These are phyloP conservation scores for Pangasius larnaudii DNA, from an alignment of 2,797 vertebrate genomes.

Conservation along the genomic window DNA sequence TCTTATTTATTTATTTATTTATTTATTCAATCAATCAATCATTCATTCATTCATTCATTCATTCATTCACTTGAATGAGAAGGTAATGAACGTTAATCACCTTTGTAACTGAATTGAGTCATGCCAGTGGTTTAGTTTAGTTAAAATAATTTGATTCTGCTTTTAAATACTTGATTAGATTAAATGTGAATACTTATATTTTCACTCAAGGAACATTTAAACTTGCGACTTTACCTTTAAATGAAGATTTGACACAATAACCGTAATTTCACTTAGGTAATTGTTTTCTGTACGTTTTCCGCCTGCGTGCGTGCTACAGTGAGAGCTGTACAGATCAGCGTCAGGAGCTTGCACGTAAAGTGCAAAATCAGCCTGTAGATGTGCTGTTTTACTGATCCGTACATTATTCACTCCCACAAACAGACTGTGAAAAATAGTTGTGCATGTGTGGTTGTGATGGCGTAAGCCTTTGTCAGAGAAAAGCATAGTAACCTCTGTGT, in stretches of 20 bases:
- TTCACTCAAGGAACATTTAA: neutral
- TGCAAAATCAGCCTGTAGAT: slow-evolving; percentile 42
- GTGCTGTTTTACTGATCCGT: slow-evolving; percentile 45
- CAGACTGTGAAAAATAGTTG: slow-evolving; percentile 57
- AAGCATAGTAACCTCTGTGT: slow-evolving; percentile 17
- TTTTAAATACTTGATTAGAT: neutral
- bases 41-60: too few species aligned
- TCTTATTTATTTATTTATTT: too few species aligned
- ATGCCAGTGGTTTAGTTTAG: neutral
- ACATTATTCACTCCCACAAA: slow-evolving; percentile 52
- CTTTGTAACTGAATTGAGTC: neutral
- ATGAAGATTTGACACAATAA: neutral
- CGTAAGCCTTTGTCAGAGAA: slow-evolving; percentile 7
- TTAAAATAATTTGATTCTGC: neutral
- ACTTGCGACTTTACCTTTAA: neutral
- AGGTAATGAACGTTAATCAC: neutral
- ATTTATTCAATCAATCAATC: too few species aligned
- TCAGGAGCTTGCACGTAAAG: slow-evolving; percentile 14
- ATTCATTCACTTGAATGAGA: too few species aligned
- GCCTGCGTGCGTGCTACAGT: slow-evolving; percentile 2
- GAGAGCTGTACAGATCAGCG: slow-evolving; percentile 29
- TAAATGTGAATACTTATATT: neutral
- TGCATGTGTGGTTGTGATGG: slow-evolving; percentile 10
- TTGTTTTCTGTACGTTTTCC: neutral
- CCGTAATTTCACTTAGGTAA: neutral